Percentiles rank a stretch among this genome's conserved stretches.
Evolutionary conservation across 1,140 invertebrate genomes (phyloP).

Genomic region (Medauroidea extradentata): DNA sequence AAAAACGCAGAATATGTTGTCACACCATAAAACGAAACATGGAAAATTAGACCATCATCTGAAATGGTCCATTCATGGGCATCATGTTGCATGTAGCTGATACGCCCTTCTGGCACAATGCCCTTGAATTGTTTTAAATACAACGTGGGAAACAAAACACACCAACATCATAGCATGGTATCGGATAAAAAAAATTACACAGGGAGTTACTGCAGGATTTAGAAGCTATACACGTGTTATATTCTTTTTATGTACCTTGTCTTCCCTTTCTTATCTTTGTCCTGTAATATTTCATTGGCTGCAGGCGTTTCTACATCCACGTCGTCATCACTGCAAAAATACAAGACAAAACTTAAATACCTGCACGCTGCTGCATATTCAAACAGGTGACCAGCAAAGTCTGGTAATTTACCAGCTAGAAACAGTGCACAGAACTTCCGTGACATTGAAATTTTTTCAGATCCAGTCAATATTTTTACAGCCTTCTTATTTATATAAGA

Average conservation of each 20-base stretch:
- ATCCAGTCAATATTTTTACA: too few relatives aligned
- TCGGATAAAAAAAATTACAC: too few relatives aligned
- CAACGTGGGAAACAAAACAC: too few relatives aligned
- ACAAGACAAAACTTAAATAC: conserved; percentile 12
- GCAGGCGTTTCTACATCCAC: conserved; percentile 11
- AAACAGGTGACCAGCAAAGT: too few relatives aligned
- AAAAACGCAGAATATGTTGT: neutral
- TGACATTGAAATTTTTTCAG: too few relatives aligned
- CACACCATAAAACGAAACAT: neutral
- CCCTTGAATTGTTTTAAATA: neutral
- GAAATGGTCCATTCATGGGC: neutral
- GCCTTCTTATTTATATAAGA: conserved; percentile 2
- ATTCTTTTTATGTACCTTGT: conserved; percentile 5
- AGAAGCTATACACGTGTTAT: too few relatives aligned
- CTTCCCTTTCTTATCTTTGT: conserved; percentile 18
- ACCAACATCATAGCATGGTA: too few relatives aligned
- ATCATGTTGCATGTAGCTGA: neutral
- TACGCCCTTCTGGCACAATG: neutral
- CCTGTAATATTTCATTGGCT: conserved; percentile 3
- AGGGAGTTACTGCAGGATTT: too few relatives aligned
- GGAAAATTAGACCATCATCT: neutral
- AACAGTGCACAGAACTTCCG: too few relatives aligned
- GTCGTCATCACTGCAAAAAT: conserved; percentile 44
- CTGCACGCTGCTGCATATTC: too few relatives aligned
- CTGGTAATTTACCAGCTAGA: too few relatives aligned